These are phyloP conservation scores for Tolmerus cingulatus DNA, from an alignment of 2,888 invertebrate genomes.

Conservation along the genomic window DNA sequence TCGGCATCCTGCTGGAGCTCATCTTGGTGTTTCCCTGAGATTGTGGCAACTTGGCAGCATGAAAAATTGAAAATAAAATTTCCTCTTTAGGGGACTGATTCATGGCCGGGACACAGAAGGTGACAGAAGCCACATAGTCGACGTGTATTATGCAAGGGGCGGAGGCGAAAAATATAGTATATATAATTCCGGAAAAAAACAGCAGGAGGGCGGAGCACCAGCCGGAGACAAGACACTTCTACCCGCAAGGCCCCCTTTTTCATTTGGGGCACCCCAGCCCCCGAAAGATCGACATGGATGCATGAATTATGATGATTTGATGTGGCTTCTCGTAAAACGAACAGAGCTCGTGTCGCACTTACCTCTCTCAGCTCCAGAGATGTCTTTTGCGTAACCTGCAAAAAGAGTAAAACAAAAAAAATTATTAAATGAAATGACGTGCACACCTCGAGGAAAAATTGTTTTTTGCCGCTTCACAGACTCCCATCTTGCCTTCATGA, in stretches of 20 bases:
- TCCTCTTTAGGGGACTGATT: slow-evolving; percentile 15
- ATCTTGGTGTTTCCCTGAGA: background rate
- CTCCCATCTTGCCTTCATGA: background rate
- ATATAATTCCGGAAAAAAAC: background rate
- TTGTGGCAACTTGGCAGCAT: background rate
- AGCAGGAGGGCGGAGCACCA: background rate
- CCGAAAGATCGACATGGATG: background rate
- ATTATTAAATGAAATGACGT: background rate
- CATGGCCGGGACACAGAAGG: slow-evolving; percentile 1
- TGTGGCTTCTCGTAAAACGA: background rate
- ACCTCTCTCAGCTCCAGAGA: slow-evolving; percentile 44
- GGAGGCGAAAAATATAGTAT: background rate
- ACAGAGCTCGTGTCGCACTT: background rate
- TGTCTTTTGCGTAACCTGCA: slow-evolving; percentile 63
- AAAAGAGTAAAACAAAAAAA: slow-evolving; percentile 55
- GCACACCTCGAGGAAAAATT: background rate
- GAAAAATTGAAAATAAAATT: slow-evolving; percentile 40
- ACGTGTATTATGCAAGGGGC: background rate
- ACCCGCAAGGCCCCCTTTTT: background rate
- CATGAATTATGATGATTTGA: slow-evolving; percentile 4
- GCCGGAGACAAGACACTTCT: background rate
- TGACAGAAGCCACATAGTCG: slow-evolving; percentile 24
- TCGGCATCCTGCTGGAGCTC: background rate
- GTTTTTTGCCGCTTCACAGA: background rate
- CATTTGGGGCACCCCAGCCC: background rate